Base-by-base conservation (phyloP, 2,797 vertebrate genomes). In the Nannoperca obscura region DNA sequence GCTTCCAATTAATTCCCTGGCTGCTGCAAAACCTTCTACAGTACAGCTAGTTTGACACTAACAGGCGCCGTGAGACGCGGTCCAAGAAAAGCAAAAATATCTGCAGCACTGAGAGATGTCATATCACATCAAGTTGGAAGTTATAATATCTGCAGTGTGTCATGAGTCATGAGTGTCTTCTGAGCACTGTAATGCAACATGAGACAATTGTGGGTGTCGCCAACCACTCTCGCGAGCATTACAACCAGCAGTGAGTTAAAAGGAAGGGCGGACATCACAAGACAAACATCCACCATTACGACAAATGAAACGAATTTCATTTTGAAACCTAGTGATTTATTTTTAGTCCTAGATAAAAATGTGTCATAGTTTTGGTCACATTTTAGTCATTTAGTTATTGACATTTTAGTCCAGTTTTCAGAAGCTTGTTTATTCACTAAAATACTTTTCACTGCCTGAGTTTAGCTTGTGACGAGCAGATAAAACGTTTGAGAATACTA, bases 71-170 rank as follows among this genome's bases (percentile, higher is more conserved):
- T 3, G 78, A 89, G 78, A 75, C 0, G 3, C 3, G 38, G 15
- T 79, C 84, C 70, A 90, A 90, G 83, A 59, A 89, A 89, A 91
- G 79, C 84, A 71, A 52, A 82, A 85, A 52, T 82, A 86, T 86
- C 72, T 79, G 49, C 19, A 81, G 77, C 79, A 50, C 46, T 52
- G 27, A 53, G 47, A 82, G 61, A 83, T 86, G 91, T 90, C 89
- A 78, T 71, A 81, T 88, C 73, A 14, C 49, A 85, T 89, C 60
- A 67, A 36, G 17, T 36, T 66, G 73, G 47, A 84, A 82, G 82
- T 83, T 76, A 83, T 78, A 73, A 86, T 27, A 86, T 69, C 82
- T 72, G 72, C 81, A 74, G 77, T 57, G 67, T 82, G 86, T 83
- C 85, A 81, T 85, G 83, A 89, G 53, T 81, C 90, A 88, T 60